These are phyloP conservation scores for Drosophila novamexicana DNA, from an alignment of 1,140 invertebrate genomes.

Conservation along the genomic window DNA sequence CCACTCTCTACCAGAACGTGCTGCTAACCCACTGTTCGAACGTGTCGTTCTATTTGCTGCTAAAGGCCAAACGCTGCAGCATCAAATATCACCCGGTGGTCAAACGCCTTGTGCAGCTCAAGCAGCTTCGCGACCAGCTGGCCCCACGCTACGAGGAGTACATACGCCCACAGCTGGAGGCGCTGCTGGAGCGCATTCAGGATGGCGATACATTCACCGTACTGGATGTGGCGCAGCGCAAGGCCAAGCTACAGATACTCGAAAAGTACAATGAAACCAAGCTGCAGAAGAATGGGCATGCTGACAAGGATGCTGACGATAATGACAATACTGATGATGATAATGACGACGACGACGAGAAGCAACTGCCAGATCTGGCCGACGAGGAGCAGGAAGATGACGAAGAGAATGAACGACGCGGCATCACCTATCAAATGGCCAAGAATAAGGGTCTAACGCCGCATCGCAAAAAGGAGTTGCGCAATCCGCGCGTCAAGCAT, in stretches of 20 bases:
- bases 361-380: constrained; percentile 73
- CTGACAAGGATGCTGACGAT: constrained; percentile 34
- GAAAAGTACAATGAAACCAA: constrained; percentile 64
- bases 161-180: constrained; percentile 88
- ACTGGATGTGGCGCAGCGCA: constrained; percentile 69
- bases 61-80: constrained; percentile 90
- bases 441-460: constrained; percentile 98
- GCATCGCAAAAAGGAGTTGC: constrained; percentile 93
- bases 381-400: constrained; percentile 67
- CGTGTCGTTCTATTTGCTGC: constrained; percentile 92
- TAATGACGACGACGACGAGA: constrained; percentile 59
- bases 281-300: background rate
- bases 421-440: constrained; percentile 96
- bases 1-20: constrained; percentile 89
- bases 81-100: constrained; percentile 94
- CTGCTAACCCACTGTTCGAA: constrained; percentile 93
- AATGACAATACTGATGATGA: constrained; percentile 63
- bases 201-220: constrained; percentile 85
- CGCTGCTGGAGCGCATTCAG: constrained; percentile 85
- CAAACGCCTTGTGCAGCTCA: constrained; percentile 92
- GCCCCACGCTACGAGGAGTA: constrained; percentile 82
- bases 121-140: constrained; percentile 90
- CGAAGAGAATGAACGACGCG: constrained; percentile 87
- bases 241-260: constrained; percentile 74
- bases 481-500: constrained; percentile 97